Evolutionary conservation across 2,113 vertebrate species (phyloP).

Genomic region (Heloderma charlesbogerti): DNA sequence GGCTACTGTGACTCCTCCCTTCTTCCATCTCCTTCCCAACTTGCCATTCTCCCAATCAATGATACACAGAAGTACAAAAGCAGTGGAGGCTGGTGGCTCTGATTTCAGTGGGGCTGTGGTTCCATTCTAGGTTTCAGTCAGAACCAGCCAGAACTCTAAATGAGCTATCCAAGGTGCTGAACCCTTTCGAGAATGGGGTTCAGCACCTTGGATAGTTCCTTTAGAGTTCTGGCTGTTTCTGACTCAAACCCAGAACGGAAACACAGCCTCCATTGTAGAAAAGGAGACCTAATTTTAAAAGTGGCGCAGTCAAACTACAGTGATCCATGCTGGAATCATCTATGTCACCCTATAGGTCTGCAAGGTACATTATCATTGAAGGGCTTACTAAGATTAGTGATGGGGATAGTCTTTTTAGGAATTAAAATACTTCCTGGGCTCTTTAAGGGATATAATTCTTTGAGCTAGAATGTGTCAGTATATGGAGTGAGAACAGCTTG

Average conservation of each 20-base stretch:
- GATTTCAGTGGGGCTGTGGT: no score
- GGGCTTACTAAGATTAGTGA: constrained; percentile 49
- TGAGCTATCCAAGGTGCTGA: no score
- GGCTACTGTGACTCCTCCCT: constrained; percentile 33
- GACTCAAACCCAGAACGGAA: no score
- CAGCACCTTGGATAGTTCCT: no score
- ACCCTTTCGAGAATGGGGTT: no score
- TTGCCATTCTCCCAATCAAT: neutral
- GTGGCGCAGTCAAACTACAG: constrained; percentile 51
- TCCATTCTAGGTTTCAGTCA: no score
- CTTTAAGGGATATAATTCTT: constrained; percentile 16
- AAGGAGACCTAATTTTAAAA: constrained; percentile 39
- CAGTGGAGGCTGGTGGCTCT: no score
- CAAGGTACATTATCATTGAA: constrained; percentile 56
- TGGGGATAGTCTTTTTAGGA: constrained; percentile 37
- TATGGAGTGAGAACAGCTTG: neutral
- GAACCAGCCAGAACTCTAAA: no score
- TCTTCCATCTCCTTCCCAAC: neutral
- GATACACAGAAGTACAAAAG: constrained; percentile 60
- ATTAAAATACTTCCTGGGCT: constrained; percentile 29
- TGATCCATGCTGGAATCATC: constrained; percentile 55
- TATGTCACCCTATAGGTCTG: constrained; percentile 56
- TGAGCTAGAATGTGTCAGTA: accelerated
- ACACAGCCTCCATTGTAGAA: no score
- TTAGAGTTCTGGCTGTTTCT: no score